A percentile compares a stretch with the other conserved stretches of the same genome.
phyloP scores from a whole-genome alignment of 1,140 invertebrate species.

The Radopholus similis region DNA sequence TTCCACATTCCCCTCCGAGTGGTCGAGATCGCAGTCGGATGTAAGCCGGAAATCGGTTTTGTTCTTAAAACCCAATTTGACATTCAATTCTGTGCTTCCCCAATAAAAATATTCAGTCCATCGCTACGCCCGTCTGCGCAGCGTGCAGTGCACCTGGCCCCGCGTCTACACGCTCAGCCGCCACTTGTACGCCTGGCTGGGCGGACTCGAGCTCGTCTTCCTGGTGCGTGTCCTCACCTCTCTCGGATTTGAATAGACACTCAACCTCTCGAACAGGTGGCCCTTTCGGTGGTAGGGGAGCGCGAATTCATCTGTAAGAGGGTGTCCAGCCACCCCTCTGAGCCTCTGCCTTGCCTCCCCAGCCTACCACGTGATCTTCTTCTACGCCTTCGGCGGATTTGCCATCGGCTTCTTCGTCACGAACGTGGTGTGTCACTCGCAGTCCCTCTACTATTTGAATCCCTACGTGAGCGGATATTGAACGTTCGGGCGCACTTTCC shows the following conservation, averaged over 20 bases:
- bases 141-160: conserved; percentile 41
- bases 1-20: conserved; percentile 50
- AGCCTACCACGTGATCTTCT: conserved; percentile 56
- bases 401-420: conserved; percentile 49
- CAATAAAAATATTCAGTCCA: no score
- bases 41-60: no score
- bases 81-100: background rate
- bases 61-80: conserved; percentile 17
- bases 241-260: background rate
- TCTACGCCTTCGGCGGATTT: conserved; percentile 50
- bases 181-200: conserved; percentile 42
- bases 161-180: conserved; percentile 46
- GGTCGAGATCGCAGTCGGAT: conserved; percentile 44
- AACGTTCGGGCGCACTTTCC: conserved; percentile 1
- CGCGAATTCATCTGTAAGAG: conserved; percentile 46
- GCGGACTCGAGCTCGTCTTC: conserved; percentile 42
- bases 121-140: conserved; percentile 39
- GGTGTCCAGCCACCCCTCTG: background rate
- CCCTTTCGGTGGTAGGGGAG: conserved; percentile 51
- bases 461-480: conserved; percentile 34
- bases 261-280: conserved; percentile 1
- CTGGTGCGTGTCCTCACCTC: conserved; percentile 14
- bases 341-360: conserved; percentile 13
- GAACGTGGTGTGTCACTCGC: conserved; percentile 46
- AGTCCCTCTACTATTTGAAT: conserved; percentile 50